Base-by-base conservation (phyloP, 1,140 invertebrate species). In the Mizuhopecten yessoensis region DNA sequence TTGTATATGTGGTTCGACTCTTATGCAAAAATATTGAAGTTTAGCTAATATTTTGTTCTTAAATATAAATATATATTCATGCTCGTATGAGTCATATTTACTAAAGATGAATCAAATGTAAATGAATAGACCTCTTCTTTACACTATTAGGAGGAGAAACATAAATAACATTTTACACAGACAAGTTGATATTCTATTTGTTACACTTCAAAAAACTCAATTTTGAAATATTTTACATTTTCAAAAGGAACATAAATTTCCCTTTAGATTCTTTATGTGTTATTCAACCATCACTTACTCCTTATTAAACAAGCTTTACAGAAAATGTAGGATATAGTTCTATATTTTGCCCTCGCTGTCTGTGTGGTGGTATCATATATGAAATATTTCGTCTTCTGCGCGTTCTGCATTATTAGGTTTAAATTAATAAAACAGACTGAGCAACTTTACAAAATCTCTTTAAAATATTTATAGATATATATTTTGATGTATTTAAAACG, bases 391-490 rank as follows among this genome's bases (percentile, higher is more conserved):
- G n/a, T n/a, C 57, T n/a, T 75, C 57, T 17, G n/a, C n/a, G n/a
- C n/a, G 57, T 75, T 75, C 57, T 75, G 23, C 57, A 29, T 75
- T 75, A 75, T 75, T 29, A 29, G 57, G 57, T 75, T 75, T 75
- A 75, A 75, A 75, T 75, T 75, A 75, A 75, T 75, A 75, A 75
- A 75, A n/a, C 23, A 75, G 57, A 75, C 57, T 75, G 17, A 75
- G 57, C 57, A 75, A 75, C n/a, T n/a, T 75, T 29, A 75, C 57
- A 75, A 75, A 75, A 75, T 29, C 23, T 75, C 57, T 75, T 75
- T 75, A 75, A 75, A 75, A 75, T 75, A 75, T 75, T 75, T 75
- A 75, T 75, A 75, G 57, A 75, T 75, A 75, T 75, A 75, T 75
- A 75, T n/a, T 29, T 75, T 75, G 29, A 75, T 75, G 57, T 75